Evolutionary conservation across 2,888 invertebrate species (phyloP).

Genomic region (Marasmarcha lunaedactyla): DNA sequence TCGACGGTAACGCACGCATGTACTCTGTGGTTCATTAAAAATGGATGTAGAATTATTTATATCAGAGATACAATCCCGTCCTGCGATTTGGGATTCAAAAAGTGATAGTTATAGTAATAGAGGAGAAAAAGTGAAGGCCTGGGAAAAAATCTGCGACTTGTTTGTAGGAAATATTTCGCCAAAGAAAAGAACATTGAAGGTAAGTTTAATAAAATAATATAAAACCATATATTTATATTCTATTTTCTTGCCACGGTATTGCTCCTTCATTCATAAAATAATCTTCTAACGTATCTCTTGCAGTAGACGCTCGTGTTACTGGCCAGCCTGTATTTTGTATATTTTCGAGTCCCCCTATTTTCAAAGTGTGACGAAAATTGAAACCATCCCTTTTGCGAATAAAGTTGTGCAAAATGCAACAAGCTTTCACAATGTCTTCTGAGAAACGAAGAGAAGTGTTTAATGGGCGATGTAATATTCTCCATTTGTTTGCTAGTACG

Average conservation of each 20-base stretch:
- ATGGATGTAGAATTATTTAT: slow-evolving; percentile 13
- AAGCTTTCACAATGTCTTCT: slow-evolving; percentile 4
- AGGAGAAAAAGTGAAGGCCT: slow-evolving; percentile 18
- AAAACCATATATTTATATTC: slow-evolving; percentile 17
- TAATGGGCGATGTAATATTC: slow-evolving; percentile 3
- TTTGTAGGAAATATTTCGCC: slow-evolving; percentile 16
- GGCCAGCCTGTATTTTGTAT: slow-evolving; percentile 15
- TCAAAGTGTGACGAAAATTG: slow-evolving; percentile 16
- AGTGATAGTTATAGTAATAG: slow-evolving; percentile 18
- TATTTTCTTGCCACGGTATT: slow-evolving; percentile 19
- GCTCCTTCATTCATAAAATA: slow-evolving; percentile 19
- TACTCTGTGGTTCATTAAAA: slow-evolving; percentile 14
- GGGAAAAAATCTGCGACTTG: slow-evolving; percentile 19
- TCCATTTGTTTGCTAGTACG: slow-evolving; percentile 3
- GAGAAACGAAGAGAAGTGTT: slow-evolving; percentile 1
- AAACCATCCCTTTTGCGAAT: slow-evolving; percentile 10
- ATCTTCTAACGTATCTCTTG: slow-evolving; percentile 19
- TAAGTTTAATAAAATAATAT: slow-evolving; percentile 16
- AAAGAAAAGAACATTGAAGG: slow-evolving; percentile 19
- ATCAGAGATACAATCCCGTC: slow-evolving; percentile 18
- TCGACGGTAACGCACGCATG: slow-evolving; percentile 16
- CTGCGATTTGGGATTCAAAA: slow-evolving; percentile 20
- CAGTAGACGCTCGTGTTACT: slow-evolving; percentile 14
- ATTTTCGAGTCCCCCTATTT: slow-evolving; percentile 17
- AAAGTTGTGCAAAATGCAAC: slow-evolving; percentile 7